Evolutionary conservation across 2,113 vertebrate genomes (phyloP), one percentile per base, ranked within the genome.

Genomic region (human): DNA sequence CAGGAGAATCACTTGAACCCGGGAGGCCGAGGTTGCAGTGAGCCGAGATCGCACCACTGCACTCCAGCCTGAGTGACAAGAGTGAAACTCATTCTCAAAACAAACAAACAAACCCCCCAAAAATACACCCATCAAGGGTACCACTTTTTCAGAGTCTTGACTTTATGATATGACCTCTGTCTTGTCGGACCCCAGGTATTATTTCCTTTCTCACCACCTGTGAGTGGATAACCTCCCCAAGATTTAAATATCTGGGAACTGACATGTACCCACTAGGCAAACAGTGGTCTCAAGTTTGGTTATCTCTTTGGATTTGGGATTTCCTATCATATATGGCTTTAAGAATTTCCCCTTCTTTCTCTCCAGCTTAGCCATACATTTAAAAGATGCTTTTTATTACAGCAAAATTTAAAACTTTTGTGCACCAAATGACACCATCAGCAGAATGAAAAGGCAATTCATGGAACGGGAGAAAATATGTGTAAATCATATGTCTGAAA

Each of bases 401-500:
- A 88, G 72, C 32, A 78, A 90, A 55, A 91, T 79, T 30, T 79
- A 88, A 95, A 93, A 30, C 25, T 23, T 81, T 50, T 83, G 64
- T 75, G 13, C 6, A 83, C 55, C 64, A 64, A 57, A 97, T 35
- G 38, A 38, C 30, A 55, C 35, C 73, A 84, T 84, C 48, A 80
- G 66, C 17, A 48, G 57, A 89, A 22, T 80, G 76, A 93, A 91
- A 78, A 95, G 81, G 20, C 48, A 89, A 68, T 17, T 12, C 5
- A 50, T 50, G 30, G 55, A 92, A 89, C 92, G n/a, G 30, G 40
- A 89, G 48, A 70, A 81, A 45, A 40, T 89, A 30, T 68, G 95
- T 93, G 17, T n/a, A 93, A 85, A 95, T 66, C 23, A 45, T 61
- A n/a, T 92, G 70, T 52, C 79, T 94, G 81, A 70, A 80, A 80